Base-by-base conservation (phyloP, 2,888 invertebrate genomes). In the Lasius fuliginosus region DNA sequence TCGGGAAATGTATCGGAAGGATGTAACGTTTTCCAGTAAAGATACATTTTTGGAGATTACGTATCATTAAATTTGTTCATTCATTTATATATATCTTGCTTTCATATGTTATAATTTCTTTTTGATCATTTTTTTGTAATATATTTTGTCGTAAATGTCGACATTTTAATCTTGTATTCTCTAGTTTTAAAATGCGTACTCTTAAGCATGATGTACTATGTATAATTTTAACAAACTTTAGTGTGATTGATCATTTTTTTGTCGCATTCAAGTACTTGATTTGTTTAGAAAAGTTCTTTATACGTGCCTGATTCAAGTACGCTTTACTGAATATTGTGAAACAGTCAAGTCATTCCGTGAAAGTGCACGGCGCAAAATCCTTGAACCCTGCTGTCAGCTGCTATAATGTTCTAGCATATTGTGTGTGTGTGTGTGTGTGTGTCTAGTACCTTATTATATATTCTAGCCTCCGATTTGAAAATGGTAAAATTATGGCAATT, bases 351-450 rank as follows among this genome's bases (percentile, higher is more conserved):
- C 71, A 81, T 71, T 27, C 12, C 4, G 23, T 12, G 18, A 69
- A 69, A 60, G 60, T 36, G 8, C 46, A 81, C 18, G 27, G 33
- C 46, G 27, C 18, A 6, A 46, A 74, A 83, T 81, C 69, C 64
- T 83, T 81, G 83, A 71, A 71, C 56, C 0, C 12, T 56, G 5
- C 56, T 76, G 27, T 49, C 12, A 46, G 36, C 18, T 9, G 23
- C 18, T n/a, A 62, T 73, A 36, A 49, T n/a, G 18, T 40, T n/a
- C 27, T 30, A 69, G 36, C 42, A 30, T 27, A 71, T 62, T 79
- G 11, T 60, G n/a, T n/a, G n/a, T n/a, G n/a, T n/a, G n/a, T n/a
- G n/a, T n/a, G n/a, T n/a, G n/a, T n/a, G n/a, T n/a, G n/a, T n/a
- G n/a, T 77, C 40, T 11, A 23, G 15, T 33, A 9, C 23, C 0